These are phyloP conservation scores for Chondrilla cf. caribensis DNA, from an alignment of 37 sponge, comb jelly and placozoan species.

Conservation along the genomic window DNA sequence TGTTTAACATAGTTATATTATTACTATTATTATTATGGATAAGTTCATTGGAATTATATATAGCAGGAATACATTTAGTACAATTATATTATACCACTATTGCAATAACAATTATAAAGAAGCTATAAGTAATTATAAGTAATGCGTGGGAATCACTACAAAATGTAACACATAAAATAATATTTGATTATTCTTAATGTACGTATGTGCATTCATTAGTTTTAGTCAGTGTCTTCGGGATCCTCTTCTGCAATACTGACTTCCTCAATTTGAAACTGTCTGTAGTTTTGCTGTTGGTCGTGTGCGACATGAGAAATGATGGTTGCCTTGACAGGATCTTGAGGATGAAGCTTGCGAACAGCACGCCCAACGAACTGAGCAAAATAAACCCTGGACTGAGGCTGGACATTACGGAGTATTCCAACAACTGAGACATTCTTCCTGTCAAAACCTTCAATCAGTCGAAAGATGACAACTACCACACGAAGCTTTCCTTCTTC, in stretches of 20 bases:
- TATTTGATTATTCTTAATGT: no score
- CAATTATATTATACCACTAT: no score
- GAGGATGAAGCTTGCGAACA: constrained; percentile 8
- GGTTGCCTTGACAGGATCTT: constrained; percentile 16
- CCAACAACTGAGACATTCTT: constrained; percentile 26
- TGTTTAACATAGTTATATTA: no score
- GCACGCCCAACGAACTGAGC: constrained; percentile 41
- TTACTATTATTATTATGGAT: no score
- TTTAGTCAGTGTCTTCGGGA: background rate
- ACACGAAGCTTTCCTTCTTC: background rate
- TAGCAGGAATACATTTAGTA: no score
- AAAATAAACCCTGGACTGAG: constrained; percentile 19
- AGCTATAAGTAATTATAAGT: no score
- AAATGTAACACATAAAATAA: no score
- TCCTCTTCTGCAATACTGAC: background rate
- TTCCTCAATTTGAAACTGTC: background rate
- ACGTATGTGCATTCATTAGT: background rate
- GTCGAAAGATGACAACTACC: constrained; percentile 4
- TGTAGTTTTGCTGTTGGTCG: background rate
- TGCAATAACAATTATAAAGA: no score
- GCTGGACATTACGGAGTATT: constrained; percentile 23
- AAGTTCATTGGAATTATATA: no score
- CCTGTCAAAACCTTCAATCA: constrained; percentile 22
- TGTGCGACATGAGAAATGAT: background rate
- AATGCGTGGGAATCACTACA: no score